Percentiles rank a stretch among this genome's conserved stretches.
Evolutionary conservation across 2,113 vertebrate species (phyloP).

Genomic region (Gadus chalcogrammus): DNA sequence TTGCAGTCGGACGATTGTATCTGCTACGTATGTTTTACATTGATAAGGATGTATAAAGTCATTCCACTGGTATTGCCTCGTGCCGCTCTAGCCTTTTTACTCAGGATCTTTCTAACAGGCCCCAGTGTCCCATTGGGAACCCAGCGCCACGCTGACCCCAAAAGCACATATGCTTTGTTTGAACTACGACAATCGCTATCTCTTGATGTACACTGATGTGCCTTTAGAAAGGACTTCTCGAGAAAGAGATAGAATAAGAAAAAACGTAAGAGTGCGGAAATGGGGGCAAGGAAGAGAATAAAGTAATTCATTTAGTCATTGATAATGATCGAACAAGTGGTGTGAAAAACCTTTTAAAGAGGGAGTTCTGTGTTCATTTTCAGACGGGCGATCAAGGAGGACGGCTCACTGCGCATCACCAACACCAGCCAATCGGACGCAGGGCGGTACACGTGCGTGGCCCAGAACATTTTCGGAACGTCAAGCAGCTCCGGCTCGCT

Average conservation of each 20-base stretch:
- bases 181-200: slow-evolving; percentile 55
- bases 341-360: not conserved
- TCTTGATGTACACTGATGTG: slow-evolving; percentile 39
- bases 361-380: slow-evolving; percentile 12
- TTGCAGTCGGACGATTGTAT: slow-evolving; percentile 50
- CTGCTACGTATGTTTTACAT: slow-evolving; percentile 45
- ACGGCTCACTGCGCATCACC: slow-evolving; percentile 79
- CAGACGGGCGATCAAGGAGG: slow-evolving; percentile 69
- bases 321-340: not conserved
- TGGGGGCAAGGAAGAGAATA: not conserved
- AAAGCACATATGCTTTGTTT: slow-evolving; percentile 50
- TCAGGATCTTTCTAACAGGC: slow-evolving; percentile 18
- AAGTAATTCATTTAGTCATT: slow-evolving; percentile 11
- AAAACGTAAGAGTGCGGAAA: slow-evolving; percentile 11
- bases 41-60: slow-evolving; percentile 59
- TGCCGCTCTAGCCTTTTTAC: not conserved
- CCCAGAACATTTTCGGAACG: slow-evolving; percentile 79
- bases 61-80: slow-evolving; percentile 37
- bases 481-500: slow-evolving; percentile 77
- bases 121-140: slow-evolving; percentile 46
- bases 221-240: slow-evolving; percentile 34
- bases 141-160: slow-evolving; percentile 43
- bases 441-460: slow-evolving; percentile 78
- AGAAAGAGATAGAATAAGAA: slow-evolving; percentile 3
- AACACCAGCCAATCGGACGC: slow-evolving; percentile 78